phyloP scores from a whole-genome alignment of 2,797 vertebrate genomes.

The Cyprinodon diabolis region DNA sequence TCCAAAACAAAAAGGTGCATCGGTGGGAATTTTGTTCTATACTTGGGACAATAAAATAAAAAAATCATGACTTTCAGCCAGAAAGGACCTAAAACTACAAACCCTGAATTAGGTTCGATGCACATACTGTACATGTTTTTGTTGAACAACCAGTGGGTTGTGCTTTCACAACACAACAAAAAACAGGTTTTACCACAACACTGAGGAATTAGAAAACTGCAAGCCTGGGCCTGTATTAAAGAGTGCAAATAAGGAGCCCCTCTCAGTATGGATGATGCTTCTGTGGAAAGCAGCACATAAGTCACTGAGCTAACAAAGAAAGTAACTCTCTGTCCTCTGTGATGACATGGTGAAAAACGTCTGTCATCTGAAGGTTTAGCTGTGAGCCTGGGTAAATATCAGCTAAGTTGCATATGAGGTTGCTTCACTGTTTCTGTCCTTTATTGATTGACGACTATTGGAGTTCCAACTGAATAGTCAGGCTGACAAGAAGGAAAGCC shows the following conservation, averaged over 20 bases:
- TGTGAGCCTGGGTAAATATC: slow-evolving; percentile 35
- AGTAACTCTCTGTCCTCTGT: slow-evolving; percentile 7
- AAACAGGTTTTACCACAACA: slow-evolving; percentile 44
- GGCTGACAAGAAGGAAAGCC: not conserved
- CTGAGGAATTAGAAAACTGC: slow-evolving; percentile 20
- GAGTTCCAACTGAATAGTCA: slow-evolving; percentile 6
- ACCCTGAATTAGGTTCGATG: not conserved
- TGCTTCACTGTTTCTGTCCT: not conserved
- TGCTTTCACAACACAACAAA: slow-evolving; percentile 21
- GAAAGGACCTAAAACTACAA: not conserved
- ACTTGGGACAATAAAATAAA: too few species aligned
- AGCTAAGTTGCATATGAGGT: slow-evolving; percentile 13
- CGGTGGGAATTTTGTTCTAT: too few species aligned
- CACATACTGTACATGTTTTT: not conserved
- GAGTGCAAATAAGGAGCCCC: slow-evolving; percentile 18
- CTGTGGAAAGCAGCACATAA: not conserved
- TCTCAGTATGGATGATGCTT: slow-evolving; percentile 15
- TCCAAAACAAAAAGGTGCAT: too few species aligned
- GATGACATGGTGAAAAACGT: not conserved
- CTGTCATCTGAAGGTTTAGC: slow-evolving; percentile 18
- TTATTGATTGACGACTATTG: not conserved
- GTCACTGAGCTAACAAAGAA: slow-evolving; percentile 25
- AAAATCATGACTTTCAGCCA: not conserved
- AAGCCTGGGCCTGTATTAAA: slow-evolving; percentile 52
- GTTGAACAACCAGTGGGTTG: not conserved